These are phyloP conservation scores for Philopedon plagiatum DNA, from an alignment of 2,888 invertebrate genomes.

Conservation along the genomic window DNA sequence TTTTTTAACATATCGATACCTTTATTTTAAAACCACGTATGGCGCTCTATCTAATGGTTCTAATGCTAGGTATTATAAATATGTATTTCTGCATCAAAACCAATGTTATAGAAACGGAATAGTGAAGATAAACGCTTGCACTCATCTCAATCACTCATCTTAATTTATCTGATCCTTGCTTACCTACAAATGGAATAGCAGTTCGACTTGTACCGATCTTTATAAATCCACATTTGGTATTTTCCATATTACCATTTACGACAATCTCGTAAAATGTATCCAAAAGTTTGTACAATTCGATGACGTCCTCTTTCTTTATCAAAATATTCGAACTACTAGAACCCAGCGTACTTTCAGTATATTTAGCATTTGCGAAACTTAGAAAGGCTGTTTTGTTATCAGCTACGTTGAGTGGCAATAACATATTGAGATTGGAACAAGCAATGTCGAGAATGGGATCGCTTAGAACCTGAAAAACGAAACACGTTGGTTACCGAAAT, in stretches of 20 bases:
- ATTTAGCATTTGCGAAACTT: background rate
- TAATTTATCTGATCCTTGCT: no score
- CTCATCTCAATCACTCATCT: no score
- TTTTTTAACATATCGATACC: no score
- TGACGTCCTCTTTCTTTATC: conserved; percentile 11
- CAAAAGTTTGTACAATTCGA: conserved; percentile 11
- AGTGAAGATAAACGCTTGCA: no score
- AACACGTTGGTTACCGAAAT: no score
- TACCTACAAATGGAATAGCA: conserved; percentile 23
- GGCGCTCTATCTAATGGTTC: no score
- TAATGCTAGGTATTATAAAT: no score
- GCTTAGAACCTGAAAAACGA: background rate
- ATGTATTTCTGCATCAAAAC: no score
- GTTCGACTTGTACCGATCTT: background rate
- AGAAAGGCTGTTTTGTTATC: background rate
- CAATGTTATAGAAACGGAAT: no score
- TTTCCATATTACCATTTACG: background rate
- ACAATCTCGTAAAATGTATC: background rate
- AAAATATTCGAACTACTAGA: background rate
- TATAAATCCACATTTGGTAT: background rate
- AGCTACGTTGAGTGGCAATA: background rate
- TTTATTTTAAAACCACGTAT: no score
- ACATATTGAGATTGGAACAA: background rate
- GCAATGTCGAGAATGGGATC: background rate
- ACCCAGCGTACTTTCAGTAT: background rate